phyloP scores from a whole-genome alignment of 2,797 vertebrate species.

The Malacoctenus gilli region DNA sequence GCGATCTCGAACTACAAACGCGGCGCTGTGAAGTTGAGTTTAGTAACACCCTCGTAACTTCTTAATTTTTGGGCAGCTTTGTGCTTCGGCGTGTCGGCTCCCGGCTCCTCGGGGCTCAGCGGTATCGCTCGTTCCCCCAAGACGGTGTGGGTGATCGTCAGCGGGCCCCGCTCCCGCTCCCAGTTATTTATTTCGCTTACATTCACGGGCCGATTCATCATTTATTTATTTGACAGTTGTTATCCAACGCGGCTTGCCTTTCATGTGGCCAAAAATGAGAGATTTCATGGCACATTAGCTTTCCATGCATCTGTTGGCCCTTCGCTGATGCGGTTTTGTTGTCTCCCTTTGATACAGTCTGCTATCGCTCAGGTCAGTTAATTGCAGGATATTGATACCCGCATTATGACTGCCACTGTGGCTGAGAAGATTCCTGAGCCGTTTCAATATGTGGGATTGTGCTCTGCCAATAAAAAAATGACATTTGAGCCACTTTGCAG shows the following conservation, averaged over 20 bases:
- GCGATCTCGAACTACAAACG: slow-evolving; percentile 17
- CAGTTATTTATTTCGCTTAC: slow-evolving; percentile 65
- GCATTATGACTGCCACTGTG: slow-evolving; percentile 53
- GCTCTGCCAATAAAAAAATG: slow-evolving; percentile 60
- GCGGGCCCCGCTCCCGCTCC: slow-evolving; percentile 50
- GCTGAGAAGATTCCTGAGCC: slow-evolving; percentile 53
- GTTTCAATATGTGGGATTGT: slow-evolving; percentile 61
- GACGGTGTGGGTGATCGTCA: slow-evolving; percentile 68
- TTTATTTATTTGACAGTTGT: slow-evolving; percentile 76
- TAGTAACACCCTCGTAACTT: slow-evolving; percentile 12
- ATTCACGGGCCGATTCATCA: slow-evolving; percentile 66
- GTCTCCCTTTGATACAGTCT: slow-evolving; percentile 46
- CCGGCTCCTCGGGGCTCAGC: slow-evolving; percentile 48
- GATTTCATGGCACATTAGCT: slow-evolving; percentile 78
- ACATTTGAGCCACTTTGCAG: slow-evolving; percentile 63
- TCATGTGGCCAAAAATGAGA: slow-evolving; percentile 72
- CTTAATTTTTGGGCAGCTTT: slow-evolving; percentile 27
- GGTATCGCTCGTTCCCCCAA: slow-evolving; percentile 52
- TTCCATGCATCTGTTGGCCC: slow-evolving; percentile 54
- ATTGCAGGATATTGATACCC: slow-evolving; percentile 70
- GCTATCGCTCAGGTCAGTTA: slow-evolving; percentile 59
- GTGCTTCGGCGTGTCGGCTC: slow-evolving; percentile 37
- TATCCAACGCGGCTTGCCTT: slow-evolving; percentile 72
- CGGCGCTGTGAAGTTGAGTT: slow-evolving; percentile 18
- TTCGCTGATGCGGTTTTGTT: slow-evolving; percentile 49